Conservation (phyloP, 2,113 vertebrate genomes). For the Manacus vitellinus region DNA sequence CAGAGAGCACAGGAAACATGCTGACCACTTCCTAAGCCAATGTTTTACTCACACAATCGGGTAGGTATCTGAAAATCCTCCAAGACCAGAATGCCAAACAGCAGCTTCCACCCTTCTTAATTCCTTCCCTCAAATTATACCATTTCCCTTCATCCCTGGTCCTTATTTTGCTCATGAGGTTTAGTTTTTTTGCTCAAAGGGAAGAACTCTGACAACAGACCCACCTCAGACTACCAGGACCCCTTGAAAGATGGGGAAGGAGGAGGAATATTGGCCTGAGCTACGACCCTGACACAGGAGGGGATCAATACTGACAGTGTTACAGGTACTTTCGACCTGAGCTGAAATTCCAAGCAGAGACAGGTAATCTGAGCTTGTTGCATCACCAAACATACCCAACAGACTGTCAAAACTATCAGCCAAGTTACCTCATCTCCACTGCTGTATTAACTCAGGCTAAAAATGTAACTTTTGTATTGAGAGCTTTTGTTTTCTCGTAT, state of each 20-base stretch:
- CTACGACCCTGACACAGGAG: neutral
- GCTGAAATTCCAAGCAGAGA: neutral
- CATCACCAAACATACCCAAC: neutral
- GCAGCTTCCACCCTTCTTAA: neutral
- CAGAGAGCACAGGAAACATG: neutral
- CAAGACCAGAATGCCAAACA: neutral
- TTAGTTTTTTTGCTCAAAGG: neutral
- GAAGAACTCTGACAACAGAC: neutral
- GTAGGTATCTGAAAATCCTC: neutral
- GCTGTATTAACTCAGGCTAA: neutral
- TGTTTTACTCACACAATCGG: neutral
- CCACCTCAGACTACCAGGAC: neutral
- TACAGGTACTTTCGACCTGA: neutral
- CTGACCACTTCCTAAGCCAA: neutral
- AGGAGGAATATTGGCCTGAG: neutral
- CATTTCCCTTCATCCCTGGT: neutral
- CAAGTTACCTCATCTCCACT: neutral
- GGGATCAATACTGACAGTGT: neutral
- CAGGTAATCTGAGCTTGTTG: neutral
- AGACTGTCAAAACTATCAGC: neutral
- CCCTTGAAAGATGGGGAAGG: neutral
- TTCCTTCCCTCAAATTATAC: neutral
- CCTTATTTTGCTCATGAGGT: neutral
- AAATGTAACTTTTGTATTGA: neutral
- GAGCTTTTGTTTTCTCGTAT: neutral